Percentiles rank a stretch among this genome's conserved stretches.
phyloP scores from a whole-genome alignment of 2,888 invertebrate genomes.

The Sesia apiformis region DNA sequence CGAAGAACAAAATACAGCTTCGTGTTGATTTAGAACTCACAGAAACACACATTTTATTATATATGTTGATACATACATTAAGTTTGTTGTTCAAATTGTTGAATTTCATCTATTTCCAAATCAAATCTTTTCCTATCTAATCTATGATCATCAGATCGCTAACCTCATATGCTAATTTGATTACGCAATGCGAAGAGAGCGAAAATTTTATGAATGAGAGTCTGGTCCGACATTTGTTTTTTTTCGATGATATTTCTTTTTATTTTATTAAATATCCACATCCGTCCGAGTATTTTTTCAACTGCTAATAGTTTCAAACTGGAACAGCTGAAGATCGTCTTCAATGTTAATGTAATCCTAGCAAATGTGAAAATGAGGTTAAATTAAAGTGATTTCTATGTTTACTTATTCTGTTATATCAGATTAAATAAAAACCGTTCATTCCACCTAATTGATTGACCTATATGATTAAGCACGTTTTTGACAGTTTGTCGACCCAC shows the following conservation, averaged over 20 bases:
- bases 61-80: too few species aligned
- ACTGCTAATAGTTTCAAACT: constrained; percentile 27
- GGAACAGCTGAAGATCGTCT: constrained; percentile 10
- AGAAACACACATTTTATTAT: too few species aligned
- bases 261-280: constrained; percentile 49
- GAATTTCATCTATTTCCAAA: too few species aligned
- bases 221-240: constrained; percentile 37
- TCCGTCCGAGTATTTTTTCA: constrained; percentile 32
- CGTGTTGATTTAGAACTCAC: too few species aligned
- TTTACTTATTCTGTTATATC: too few species aligned
- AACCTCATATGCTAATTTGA: constrained; percentile 48
- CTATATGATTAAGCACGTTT: too few species aligned
- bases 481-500: too few species aligned
- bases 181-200: constrained; percentile 40
- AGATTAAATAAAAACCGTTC: too few species aligned
- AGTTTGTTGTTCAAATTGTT: too few species aligned
- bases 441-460: too few species aligned
- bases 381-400: neutral
- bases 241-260: constrained; percentile 28
- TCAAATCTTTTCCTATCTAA: constrained; percentile 1
- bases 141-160: constrained; percentile 19
- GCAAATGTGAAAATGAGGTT: neutral
- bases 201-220: constrained; percentile 52
- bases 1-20: too few species aligned
- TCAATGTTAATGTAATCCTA: neutral